Base-by-base conservation (phyloP, 2,113 vertebrate genomes). In the Strix uralensis region DNA sequence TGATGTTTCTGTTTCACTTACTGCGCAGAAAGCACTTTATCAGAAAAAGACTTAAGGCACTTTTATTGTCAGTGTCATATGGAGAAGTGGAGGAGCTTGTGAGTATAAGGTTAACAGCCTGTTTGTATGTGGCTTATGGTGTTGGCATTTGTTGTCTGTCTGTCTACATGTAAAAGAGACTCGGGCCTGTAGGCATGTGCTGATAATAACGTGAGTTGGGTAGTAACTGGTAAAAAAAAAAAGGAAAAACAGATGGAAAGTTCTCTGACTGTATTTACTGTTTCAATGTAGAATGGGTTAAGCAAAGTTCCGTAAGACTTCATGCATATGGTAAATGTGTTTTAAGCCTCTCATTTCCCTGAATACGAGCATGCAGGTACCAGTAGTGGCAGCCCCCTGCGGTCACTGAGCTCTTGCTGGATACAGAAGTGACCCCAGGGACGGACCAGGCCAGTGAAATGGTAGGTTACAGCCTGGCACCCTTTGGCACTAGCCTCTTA, bases 331-430 rank as follows among this genome's bases (percentile, higher is more conserved):
- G 12, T 10, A 38, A 8, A 9, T 7, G 59, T 55, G 57, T 6
- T 59, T 73, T 47, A 17, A 51, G 54, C 27, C 22, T 40, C 52
- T 78, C 2, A 0, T 21, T 23, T 54, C 34, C 27, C 63, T 52
- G 69, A 32, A 16, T 3, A 15, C 0, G 1, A 40, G 30, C 13
- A 4, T 4, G 38, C 34, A 1, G 18, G 49, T 52, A 20, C 22
- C 71, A 27, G 46, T 44, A 18, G 36, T 1, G 16, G 52, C 25
- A 51, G 19, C 71, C 52, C 75, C 3, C 18, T 40, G 69, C 0
- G 1, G 36, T 14, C 52, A 34, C 86, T 9, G 51, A 47, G 86
- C 82, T 77, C 80, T 12, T 36, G 58, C 69, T 57, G 67, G 63
- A 11, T 13, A 8, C 46, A 86, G 72, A 5, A 47, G 72, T 34